phyloP scores from a whole-genome alignment of 2,797 vertebrate species.

The Lateolabrax maculatus region DNA sequence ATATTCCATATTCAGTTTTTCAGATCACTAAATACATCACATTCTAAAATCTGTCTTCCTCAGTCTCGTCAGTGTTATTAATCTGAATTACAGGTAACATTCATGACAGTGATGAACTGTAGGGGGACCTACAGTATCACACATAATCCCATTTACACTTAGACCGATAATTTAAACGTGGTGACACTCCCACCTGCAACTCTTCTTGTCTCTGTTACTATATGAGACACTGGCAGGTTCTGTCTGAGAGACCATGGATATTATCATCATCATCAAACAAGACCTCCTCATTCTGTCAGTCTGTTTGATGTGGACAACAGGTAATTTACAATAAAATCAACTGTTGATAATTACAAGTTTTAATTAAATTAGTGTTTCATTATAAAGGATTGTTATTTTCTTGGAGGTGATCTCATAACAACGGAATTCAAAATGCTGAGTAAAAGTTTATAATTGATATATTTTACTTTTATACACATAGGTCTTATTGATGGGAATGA shows the following conservation, averaged over 20 bases:
- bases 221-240: not conserved
- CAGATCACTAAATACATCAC: not conserved
- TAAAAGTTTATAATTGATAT: no score
- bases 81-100: not conserved
- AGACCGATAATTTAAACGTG: not conserved
- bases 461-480: not conserved
- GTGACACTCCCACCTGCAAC: not conserved
- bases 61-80: not conserved
- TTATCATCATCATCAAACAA: no score
- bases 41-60: not conserved
- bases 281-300: no score
- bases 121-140: constrained; percentile 1
- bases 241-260: no score
- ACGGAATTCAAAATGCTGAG: no score
- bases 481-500: constrained; percentile 27
- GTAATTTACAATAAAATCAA: not conserved
- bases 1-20: not conserved
- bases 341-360: not conserved
- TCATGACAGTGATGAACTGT: not conserved
- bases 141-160: not conserved
- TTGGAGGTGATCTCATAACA: not conserved
- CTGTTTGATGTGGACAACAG: no score
- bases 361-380: no score
- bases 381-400: not conserved
- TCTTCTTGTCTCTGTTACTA: not conserved